A percentile compares a stretch with the other conserved stretches of the same genome.
phyloP scores from a whole-genome alignment of 2,888 invertebrate genomes.

The Octodonta nipae region DNA sequence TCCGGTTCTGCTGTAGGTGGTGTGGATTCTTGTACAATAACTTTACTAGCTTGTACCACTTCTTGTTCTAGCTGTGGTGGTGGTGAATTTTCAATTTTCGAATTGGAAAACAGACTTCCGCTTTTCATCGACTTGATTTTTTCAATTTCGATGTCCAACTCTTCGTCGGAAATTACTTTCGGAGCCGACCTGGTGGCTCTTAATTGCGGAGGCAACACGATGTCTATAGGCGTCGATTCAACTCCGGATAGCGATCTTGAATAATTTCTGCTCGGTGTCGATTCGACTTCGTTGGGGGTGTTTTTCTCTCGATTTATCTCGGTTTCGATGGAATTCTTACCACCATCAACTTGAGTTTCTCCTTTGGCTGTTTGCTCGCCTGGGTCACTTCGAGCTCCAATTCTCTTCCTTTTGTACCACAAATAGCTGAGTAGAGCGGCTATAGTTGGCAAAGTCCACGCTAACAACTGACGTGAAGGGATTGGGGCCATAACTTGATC shows the following conservation, averaged over 20 bases:
- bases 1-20: background rate
- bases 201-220: conserved; percentile 34
- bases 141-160: conserved; percentile 54
- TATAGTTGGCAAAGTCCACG: conserved; percentile 67
- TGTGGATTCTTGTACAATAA: background rate
- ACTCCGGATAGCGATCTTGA: conserved; percentile 39
- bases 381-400: conserved; percentile 60
- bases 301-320: conserved; percentile 21
- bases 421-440: conserved; percentile 65
- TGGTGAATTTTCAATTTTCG: conserved; percentile 9
- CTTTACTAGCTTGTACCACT: background rate
- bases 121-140: conserved; percentile 44
- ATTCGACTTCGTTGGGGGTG: background rate
- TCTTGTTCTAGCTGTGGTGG: conserved; percentile 4
- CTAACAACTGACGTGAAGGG: conserved; percentile 56
- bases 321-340: conserved; percentile 29
- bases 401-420: conserved; percentile 72
- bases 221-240: conserved; percentile 57
- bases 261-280: conserved; percentile 7
- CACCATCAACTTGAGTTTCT: conserved; percentile 7
- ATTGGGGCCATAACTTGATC: conserved; percentile 55
- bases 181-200: conserved; percentile 39
- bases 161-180: conserved; percentile 49
- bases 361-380: conserved; percentile 38
- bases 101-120: conserved; percentile 10